These are phyloP conservation scores for Pardosa pseudoannulata DNA, from an alignment of 2,888 invertebrate genomes.

Conservation along the genomic window DNA sequence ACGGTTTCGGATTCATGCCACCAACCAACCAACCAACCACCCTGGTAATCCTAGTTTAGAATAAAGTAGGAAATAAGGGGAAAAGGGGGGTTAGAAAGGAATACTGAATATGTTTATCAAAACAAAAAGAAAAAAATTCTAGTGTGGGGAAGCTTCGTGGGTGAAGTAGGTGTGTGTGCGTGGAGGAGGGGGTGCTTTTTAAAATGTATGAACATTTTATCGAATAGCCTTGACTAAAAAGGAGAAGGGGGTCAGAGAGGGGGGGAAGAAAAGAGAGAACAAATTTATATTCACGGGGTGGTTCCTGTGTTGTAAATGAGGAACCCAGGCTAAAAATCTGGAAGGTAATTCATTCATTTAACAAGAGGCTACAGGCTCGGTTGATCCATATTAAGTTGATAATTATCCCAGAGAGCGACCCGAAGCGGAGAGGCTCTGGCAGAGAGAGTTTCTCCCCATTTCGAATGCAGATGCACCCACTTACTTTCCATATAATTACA, in stretches of 20 bases:
- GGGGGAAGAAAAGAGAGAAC: slow-evolving; percentile 27
- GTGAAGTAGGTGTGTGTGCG: too few species aligned
- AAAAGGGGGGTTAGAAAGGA: slow-evolving; percentile 13
- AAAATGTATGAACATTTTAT: slow-evolving; percentile 72
- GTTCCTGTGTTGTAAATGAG: slow-evolving; percentile 70
- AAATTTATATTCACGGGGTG: slow-evolving; percentile 71
- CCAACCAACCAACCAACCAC: background rate
- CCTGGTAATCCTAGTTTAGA: slow-evolving; percentile 60
- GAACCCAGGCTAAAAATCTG: slow-evolving; percentile 52
- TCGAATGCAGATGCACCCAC: slow-evolving; percentile 70
- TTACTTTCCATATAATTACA: slow-evolving; percentile 72
- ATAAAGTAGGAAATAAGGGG: background rate
- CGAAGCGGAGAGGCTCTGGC: slow-evolving; percentile 12
- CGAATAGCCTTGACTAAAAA: slow-evolving; percentile 50
- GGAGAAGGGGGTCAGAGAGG: background rate
- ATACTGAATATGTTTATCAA: slow-evolving; percentile 71
- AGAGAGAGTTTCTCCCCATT: slow-evolving; percentile 41
- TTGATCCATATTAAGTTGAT: slow-evolving; percentile 72
- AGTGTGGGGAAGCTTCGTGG: slow-evolving; percentile 10
- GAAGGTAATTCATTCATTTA: slow-evolving; percentile 67
- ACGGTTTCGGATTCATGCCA: slow-evolving; percentile 54
- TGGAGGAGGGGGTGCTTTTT: slow-evolving; percentile 54
- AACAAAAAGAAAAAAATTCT: slow-evolving; percentile 64
- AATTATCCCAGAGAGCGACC: slow-evolving; percentile 39
- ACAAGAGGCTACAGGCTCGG: slow-evolving; percentile 35